Evolutionary conservation across 2,113 vertebrate species (phyloP).

Genomic region (Silurus glanis): DNA sequence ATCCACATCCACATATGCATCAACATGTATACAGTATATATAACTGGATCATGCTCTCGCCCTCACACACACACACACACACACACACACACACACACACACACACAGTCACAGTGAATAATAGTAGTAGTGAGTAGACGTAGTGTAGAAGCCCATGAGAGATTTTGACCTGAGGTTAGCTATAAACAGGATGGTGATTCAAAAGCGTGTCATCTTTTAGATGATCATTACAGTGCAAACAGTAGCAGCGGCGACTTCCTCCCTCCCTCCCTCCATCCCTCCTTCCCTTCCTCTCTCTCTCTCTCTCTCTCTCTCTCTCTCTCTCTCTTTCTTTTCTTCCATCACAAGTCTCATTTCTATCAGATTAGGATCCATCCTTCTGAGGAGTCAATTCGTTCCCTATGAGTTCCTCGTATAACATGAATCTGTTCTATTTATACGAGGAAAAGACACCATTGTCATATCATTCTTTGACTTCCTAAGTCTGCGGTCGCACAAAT

Average conservation of each 20-base stretch:
- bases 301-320: background rate
- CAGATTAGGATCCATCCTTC: slow-evolving; percentile 53
- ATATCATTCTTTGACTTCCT: background rate
- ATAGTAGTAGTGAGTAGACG: background rate
- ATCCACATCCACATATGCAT: too few species aligned
- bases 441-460: background rate
- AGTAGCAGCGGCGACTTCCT: slow-evolving; percentile 37
- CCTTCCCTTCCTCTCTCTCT: background rate
- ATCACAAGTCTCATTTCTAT: slow-evolving; percentile 47
- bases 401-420: background rate
- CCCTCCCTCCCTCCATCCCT: background rate
- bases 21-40: too few species aligned
- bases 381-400: slow-evolving; percentile 45
- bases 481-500: too few species aligned
- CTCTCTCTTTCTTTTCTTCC: background rate
- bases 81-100: slow-evolving; percentile 3
- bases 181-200: slow-evolving; percentile 44
- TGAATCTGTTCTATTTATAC: background rate
- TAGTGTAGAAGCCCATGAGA: slow-evolving; percentile 3
- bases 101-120: background rate
- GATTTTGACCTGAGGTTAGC: slow-evolving; percentile 24
- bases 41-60: background rate
- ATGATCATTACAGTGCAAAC: slow-evolving; percentile 41
- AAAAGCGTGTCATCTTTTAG: slow-evolving; percentile 44
- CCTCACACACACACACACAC: background rate